phyloP scores from a whole-genome alignment of 2,797 vertebrate genomes.

The Channallabes apus region DNA sequence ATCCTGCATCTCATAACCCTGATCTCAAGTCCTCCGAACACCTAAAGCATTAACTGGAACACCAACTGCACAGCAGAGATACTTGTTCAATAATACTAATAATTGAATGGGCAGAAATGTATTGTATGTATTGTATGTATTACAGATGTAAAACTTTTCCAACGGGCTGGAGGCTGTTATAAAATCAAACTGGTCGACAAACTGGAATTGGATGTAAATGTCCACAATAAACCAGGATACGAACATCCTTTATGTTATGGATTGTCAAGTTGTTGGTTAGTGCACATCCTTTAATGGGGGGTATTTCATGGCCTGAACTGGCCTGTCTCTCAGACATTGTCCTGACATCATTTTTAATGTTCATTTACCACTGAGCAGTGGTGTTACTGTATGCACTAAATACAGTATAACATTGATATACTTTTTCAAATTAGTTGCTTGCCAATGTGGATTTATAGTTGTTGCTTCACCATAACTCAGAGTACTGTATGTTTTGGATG shows the following conservation, averaged over 20 bases:
- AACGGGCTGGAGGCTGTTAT: not conserved
- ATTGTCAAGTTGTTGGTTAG: not conserved
- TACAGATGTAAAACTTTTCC: not conserved
- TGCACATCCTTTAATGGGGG: not conserved
- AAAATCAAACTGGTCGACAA: not conserved
- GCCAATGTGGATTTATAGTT: not conserved
- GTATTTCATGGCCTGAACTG: not conserved
- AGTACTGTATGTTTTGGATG: not conserved
- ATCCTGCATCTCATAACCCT: not conserved
- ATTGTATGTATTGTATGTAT: too few relatives aligned
- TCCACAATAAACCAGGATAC: not conserved
- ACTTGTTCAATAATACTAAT: not conserved
- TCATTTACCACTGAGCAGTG: not conserved
- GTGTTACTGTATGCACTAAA: not conserved
- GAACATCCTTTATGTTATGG: not conserved
- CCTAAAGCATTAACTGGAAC: not conserved
- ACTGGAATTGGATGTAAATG: not conserved
- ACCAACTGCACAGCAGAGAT: not conserved
- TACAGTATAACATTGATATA: not conserved
- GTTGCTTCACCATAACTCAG: not conserved
- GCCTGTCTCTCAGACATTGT: not conserved
- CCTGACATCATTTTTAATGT: not conserved
- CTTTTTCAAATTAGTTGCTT: not conserved
- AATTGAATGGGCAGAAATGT: not conserved
- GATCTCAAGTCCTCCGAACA: not conserved